These are phyloP conservation scores for Diadromus collaris DNA, from an alignment of 2,888 invertebrate species.

Conservation along the genomic window DNA sequence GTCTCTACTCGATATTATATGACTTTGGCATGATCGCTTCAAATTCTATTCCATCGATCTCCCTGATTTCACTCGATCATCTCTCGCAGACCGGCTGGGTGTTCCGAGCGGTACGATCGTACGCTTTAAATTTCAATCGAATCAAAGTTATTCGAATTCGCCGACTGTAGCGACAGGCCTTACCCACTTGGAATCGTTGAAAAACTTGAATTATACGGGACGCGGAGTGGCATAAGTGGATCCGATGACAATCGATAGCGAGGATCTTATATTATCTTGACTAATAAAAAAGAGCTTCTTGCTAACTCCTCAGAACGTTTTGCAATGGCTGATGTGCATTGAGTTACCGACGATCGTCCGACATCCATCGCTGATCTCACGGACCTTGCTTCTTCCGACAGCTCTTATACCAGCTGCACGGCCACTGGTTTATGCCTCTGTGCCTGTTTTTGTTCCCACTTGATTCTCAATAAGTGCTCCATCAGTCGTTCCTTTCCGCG, in stretches of 20 bases:
- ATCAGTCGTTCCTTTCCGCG: conserved; percentile 35
- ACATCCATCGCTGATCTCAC: conserved; percentile 46
- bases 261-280: conserved; percentile 16
- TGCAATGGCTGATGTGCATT: background rate
- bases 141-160: too few relatives aligned
- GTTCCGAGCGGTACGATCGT: too few relatives aligned
- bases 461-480: conserved; percentile 54
- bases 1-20: conserved; percentile 24
- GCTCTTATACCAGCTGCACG: conserved; percentile 10
- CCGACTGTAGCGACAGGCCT: too few relatives aligned
- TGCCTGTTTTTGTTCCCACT: conserved; percentile 43
- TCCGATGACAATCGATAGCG: conserved; percentile 12
- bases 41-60: background rate
- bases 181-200: too few relatives aligned
- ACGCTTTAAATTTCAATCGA: too few relatives aligned
- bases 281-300: conserved; percentile 43
- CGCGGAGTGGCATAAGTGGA: background rate
- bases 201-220: background rate
- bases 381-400: conserved; percentile 37
- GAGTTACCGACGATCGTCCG: conserved; percentile 27
- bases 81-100: too few relatives aligned
- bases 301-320: conserved; percentile 40
- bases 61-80: conserved; percentile 5
- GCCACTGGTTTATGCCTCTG: conserved; percentile 6
- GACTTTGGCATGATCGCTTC: conserved; percentile 39